phyloP scores from a whole-genome alignment of 2,113 vertebrate species.

The Chlamydotis undulata region DNA sequence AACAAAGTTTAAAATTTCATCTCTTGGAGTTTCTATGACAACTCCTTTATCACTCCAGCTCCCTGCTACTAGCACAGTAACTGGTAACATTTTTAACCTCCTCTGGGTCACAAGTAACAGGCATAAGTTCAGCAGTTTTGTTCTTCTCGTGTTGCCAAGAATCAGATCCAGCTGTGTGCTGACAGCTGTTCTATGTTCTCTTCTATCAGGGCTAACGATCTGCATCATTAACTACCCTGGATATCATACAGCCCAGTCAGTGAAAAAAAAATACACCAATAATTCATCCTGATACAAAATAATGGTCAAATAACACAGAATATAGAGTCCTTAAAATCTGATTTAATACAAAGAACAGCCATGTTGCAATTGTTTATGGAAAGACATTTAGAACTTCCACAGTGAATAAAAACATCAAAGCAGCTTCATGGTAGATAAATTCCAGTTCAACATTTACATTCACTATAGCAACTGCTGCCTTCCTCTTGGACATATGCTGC shows the following conservation, averaged over 20 bases:
- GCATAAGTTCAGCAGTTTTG: background rate
- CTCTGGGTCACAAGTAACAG: background rate
- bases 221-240: background rate
- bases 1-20: background rate
- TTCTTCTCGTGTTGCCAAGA: background rate
- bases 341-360: background rate
- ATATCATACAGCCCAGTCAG: background rate
- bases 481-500: background rate
- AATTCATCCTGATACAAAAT: background rate
- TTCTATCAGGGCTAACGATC: background rate
- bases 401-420: background rate
- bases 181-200: background rate
- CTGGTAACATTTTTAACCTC: background rate
- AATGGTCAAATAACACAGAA: background rate
- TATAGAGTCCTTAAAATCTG: background rate
- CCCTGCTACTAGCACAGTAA: background rate
- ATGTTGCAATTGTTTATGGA: background rate
- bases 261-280: background rate
- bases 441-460: conserved; percentile 30
- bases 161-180: background rate
- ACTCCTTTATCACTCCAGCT: background rate
- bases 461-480: conserved; percentile 9
- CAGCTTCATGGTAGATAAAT: background rate
- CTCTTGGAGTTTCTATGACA: conserved; percentile 27
- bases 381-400: background rate